Conservation (phyloP, 2,113 vertebrate species). For the Microcebus griseorufus region DNA sequence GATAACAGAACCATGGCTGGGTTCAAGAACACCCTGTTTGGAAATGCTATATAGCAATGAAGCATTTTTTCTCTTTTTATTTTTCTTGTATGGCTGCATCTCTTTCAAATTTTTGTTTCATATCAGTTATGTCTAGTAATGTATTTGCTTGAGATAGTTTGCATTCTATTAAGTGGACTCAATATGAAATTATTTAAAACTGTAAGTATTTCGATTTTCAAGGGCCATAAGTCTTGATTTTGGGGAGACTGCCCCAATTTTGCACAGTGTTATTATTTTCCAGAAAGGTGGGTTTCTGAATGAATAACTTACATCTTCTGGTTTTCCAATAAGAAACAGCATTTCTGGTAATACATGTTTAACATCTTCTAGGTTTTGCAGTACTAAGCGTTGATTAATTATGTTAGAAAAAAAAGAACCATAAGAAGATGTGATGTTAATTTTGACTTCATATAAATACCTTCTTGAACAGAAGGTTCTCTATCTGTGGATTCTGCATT, state of each 20-base stretch:
- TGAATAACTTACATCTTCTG: background rate
- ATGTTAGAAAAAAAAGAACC: background rate
- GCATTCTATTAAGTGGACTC: background rate
- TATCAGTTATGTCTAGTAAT: conserved; percentile 20
- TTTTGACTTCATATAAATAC: background rate
- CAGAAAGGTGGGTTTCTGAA: background rate
- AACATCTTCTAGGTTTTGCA: background rate
- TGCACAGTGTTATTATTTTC: background rate
- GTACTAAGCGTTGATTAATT: background rate
- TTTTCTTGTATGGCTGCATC: conserved; percentile 25
- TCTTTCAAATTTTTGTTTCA: conserved; percentile 47
- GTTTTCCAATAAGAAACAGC: background rate
- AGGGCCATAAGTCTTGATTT: background rate
- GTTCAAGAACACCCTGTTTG: conserved; percentile 51
- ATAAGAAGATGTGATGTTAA: background rate
- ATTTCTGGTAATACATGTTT: background rate
- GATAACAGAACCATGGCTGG: background rate
- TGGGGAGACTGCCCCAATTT: background rate
- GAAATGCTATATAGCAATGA: conserved; percentile 56
- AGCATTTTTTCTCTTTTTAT: conserved; percentile 43
- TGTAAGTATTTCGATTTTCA: background rate
- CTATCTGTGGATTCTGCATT: background rate
- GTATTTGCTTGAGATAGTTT: background rate
- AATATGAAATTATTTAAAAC: background rate
- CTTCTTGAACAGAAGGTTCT: background rate